Percentiles rank a stretch among this genome's conserved stretches.
Evolutionary conservation across 2,113 vertebrate species (phyloP).

Genomic region (Promerops cafer): DNA sequence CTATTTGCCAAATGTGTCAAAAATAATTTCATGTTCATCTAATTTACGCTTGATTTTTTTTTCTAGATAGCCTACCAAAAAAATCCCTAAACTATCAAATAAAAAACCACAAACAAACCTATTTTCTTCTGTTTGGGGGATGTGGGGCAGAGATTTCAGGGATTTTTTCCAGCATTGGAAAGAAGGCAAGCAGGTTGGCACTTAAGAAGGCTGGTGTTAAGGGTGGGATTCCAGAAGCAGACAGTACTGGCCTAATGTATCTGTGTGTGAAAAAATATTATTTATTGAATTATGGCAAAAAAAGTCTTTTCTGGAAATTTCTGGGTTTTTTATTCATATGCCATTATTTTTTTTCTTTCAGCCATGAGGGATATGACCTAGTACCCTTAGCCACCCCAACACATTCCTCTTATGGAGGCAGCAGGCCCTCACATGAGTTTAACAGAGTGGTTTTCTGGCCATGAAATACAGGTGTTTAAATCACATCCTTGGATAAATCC

Average conservation of each 20-base stretch:
- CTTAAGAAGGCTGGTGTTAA: background rate
- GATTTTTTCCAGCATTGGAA: background rate
- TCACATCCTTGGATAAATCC: background rate
- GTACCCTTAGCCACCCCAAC: background rate
- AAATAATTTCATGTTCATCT: background rate
- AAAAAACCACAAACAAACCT: background rate
- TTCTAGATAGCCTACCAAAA: background rate
- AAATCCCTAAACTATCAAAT: background rate
- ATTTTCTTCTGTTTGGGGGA: background rate
- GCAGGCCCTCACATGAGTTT: background rate
- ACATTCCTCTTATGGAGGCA: background rate
- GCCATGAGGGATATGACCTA: background rate
- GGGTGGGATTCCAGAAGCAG: background rate
- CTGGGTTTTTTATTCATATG: rapidly evolving
- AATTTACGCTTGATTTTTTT: background rate
- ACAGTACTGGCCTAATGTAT: background rate
- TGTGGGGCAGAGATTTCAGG: background rate
- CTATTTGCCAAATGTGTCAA: background rate
- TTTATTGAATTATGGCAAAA: background rate
- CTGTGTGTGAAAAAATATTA: background rate
- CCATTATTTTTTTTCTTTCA: background rate
- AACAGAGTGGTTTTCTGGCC: background rate
- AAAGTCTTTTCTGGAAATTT: background rate
- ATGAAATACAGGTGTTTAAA: background rate
- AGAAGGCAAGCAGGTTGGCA: background rate